These are phyloP conservation scores for Xestia sexstrigata DNA, from an alignment of 2,888 invertebrate species.

Conservation along the genomic window DNA sequence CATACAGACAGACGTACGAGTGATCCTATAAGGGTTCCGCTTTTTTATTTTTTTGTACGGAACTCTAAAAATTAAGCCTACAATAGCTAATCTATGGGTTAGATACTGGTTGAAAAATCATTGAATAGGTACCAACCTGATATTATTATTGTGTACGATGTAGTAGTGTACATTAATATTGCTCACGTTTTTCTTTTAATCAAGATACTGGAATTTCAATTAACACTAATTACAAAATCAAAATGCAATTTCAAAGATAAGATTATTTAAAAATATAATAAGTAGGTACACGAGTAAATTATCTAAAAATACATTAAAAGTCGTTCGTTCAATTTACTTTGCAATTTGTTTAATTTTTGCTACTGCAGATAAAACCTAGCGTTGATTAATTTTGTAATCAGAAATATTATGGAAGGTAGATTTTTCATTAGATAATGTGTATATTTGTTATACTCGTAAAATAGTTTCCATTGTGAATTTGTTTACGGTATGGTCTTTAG, in stretches of 20 bases:
- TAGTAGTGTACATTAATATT: neutral
- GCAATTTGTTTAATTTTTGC: neutral
- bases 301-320: neutral
- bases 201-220: constrained; percentile 14
- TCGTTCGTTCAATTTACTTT: neutral
- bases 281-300: neutral
- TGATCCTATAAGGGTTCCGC: too few species aligned
- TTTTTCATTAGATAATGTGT: neutral
- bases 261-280: constrained; percentile 1
- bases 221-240: neutral
- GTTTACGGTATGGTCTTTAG: neutral
- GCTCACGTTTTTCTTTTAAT: constrained; percentile 35
- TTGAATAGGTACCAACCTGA: neutral
- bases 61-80: too few species aligned
- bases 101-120: neutral
- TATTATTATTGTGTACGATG: neutral
- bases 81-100: neutral
- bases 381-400: constrained; percentile 1
- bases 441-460: neutral
- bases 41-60: too few species aligned
- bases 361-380: neutral
- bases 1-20: too few species aligned
- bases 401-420: neutral
- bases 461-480: neutral
- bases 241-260: constrained; percentile 2